Evolutionary conservation across 2,113 vertebrate genomes (phyloP), one percentile per base, ranked within the genome.

Genomic region (Perca fluviatilis): DNA sequence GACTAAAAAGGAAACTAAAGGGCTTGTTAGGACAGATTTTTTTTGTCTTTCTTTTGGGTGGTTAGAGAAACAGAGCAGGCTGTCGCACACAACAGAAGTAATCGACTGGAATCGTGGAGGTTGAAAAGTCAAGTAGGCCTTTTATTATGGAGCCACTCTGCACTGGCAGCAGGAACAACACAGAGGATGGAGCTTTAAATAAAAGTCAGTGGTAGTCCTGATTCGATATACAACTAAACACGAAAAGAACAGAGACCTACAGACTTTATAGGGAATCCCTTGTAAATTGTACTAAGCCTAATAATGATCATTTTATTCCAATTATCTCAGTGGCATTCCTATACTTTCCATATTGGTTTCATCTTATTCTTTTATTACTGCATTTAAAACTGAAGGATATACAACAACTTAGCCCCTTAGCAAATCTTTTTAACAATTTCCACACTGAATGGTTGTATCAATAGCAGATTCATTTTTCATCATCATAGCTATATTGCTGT

Each of bases 61-160:
- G 46, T 62, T 27, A 47, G 5, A 58, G 83, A 40, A 76, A 30
- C 50, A 14, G n/a, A 66, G 76, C 77, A 86, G 74, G 23, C 80
- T 78, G 75, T 65, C 19, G 56, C 46, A 12, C 81, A 91, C 91
- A 93, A 91, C 86, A 82, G 92, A 76, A 77, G 85, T 82, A 92
- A 94, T 95, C 89, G 88, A 62, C 80, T 83, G 94, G 94, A 95
- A 95, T 95, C 77, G 79, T 58, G 79, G 84, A 89, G 95, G 95
- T 95, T 94, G 92, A 96, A 95, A 95, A 94, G 95, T 95, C 95
- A 95, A 95, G 88, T 71, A 91, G 91, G 84, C 76, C 90, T 93
- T 92, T 92, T 91, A 77, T 91, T 88, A 43, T 68, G 83, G 67
- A 88, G 74, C n/a, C 63, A 50, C 77, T 77, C 18, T 75, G 78